Conservation (phyloP, 1,140 invertebrate species). For the Pararge aegeria region DNA sequence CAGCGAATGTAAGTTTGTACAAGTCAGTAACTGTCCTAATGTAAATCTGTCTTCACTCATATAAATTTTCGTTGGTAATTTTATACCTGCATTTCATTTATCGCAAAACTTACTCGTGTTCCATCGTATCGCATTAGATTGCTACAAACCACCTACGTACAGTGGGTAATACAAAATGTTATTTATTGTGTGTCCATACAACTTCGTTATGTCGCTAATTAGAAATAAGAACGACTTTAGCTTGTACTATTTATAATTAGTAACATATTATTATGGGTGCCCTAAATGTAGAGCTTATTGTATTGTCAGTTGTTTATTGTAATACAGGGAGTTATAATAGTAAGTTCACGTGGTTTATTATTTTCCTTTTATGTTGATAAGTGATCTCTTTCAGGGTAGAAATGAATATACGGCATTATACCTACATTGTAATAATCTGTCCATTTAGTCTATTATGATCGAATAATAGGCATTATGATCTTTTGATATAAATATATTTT, state of each 20-base stretch:
- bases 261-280: constrained; percentile 8
- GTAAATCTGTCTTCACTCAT: too few species aligned
- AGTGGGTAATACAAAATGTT: not conserved
- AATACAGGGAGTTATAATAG: constrained; percentile 7
- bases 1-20: too few species aligned
- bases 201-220: not conserved
- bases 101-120: not conserved
- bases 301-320: constrained; percentile 30
- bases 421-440: not conserved
- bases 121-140: not conserved
- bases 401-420: not conserved
- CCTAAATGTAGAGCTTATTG: constrained; percentile 37
- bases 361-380: constrained; percentile 8
- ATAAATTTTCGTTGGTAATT: too few species aligned
- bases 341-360: not conserved
- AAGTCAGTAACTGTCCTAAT: too few species aligned
- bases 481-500: too few species aligned
- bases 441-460: not conserved
- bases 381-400: not conserved
- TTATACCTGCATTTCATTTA: too few species aligned
- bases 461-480: too few species aligned
- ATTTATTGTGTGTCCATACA: not conserved
- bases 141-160: not conserved
- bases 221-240: not conserved
- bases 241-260: not conserved